Evolutionary conservation across 2,113 vertebrate species (phyloP).

Genomic region (Anarhynchus alexandrinus): DNA sequence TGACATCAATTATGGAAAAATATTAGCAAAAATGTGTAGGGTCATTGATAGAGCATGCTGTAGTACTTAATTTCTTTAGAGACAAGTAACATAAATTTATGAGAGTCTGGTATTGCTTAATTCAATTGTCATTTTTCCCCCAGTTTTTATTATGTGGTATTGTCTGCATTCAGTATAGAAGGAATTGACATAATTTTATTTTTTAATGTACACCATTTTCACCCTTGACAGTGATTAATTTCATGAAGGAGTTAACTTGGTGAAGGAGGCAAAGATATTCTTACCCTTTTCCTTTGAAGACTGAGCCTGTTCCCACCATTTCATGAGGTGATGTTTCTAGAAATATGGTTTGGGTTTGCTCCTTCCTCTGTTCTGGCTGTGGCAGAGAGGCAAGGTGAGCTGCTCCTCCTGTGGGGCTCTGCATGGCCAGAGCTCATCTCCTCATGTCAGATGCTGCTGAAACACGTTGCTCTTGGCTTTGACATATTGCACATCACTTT

Average conservation of each 20-base stretch:
- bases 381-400: background rate
- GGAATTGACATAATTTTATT: background rate
- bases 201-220: background rate
- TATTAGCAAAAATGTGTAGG: constrained; percentile 16
- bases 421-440: background rate
- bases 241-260: background rate
- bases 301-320: background rate
- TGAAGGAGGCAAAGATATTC: background rate
- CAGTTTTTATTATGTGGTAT: background rate
- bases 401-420: background rate
- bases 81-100: background rate
- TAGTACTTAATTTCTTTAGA: constrained; percentile 35
- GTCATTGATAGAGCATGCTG: background rate
- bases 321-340: background rate
- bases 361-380: background rate
- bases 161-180: background rate
- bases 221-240: background rate
- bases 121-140: background rate
- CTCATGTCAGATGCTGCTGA: background rate
- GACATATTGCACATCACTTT: background rate
- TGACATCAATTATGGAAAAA: constrained; percentile 36
- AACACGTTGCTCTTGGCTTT: background rate
- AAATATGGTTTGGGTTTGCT: background rate
- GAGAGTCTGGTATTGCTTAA: background rate
- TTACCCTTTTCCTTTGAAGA: background rate